Conservation (phyloP, 2,888 invertebrate species). For the Epirrita christyi region DNA sequence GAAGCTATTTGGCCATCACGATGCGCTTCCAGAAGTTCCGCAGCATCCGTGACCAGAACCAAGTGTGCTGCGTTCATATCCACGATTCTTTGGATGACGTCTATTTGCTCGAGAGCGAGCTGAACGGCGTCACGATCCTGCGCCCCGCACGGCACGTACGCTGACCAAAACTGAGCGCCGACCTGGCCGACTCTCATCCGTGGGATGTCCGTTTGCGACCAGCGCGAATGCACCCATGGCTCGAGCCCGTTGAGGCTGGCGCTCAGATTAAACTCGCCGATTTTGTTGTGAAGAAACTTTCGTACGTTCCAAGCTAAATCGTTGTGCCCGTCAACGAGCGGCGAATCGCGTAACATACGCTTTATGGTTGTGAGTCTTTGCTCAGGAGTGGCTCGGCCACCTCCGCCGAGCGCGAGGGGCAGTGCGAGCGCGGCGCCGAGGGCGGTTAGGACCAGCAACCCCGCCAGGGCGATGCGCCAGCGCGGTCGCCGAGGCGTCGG, state of each 20-base stretch:
- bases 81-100: constrained; percentile 89
- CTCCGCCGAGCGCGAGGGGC: constrained; percentile 81
- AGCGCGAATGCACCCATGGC: constrained; percentile 93
- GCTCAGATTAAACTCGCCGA: constrained; percentile 87
- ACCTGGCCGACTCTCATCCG: constrained; percentile 92
- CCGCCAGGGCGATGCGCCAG: constrained; percentile 84
- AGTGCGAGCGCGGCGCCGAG: constrained; percentile 85
- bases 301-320: constrained; percentile 95
- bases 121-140: constrained; percentile 94
- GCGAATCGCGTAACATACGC: constrained; percentile 87
- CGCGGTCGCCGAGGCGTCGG: constrained; percentile 80
- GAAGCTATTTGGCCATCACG: constrained; percentile 93
- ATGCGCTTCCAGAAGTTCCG: constrained; percentile 90
- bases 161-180: constrained; percentile 97
- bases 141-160: constrained; percentile 94
- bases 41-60: constrained; percentile 88
- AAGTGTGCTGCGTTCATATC: constrained; percentile 91
- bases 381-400: constrained; percentile 82
- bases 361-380: constrained; percentile 87
- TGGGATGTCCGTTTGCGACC: constrained; percentile 97
- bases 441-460: constrained; percentile 84
- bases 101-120: constrained; percentile 93
- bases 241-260: constrained; percentile 87
- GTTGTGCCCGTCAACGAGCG: constrained; percentile 92
- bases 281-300: constrained; percentile 93